Base-by-base conservation (phyloP, 2,113 vertebrate species). In the Seriola aureovittata region DNA sequence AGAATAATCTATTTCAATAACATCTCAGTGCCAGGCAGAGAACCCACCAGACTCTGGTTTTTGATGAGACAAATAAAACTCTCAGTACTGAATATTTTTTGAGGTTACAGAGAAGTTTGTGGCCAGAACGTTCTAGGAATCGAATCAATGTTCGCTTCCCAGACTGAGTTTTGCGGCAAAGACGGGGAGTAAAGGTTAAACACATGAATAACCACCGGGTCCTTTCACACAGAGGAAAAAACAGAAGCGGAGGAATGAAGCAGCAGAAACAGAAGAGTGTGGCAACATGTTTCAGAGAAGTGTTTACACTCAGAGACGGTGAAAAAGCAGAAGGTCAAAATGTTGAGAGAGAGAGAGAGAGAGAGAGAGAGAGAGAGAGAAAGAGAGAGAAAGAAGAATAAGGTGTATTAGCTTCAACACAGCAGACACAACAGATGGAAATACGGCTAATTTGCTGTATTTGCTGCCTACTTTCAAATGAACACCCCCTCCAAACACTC, bases 341-440 rank as follows among this genome's bases (percentile, higher is more conserved):
- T 2, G 67, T 17, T n/a, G 29, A 54, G 8, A 63, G n/a, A 29
- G 7, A 10, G 17, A 63, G 8, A 54, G 11, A 59, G 8, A 42
- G 8, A 42, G 8, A 42, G 8, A 42, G 40, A 42, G 1, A 44
- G 4, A 69, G 5, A 42, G 12, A 55, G 13, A 52, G 12, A 55
- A 9, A 52, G 8, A 70, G 7, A 50, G 19, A 73, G 38, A 64
- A 66, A 52, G 3, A 60, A 34, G 23, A 71, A 76, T 40, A 42
- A 34, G 29, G 42, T 70, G 44, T 52, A 34, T 70, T 71, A 11
- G 17, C 59, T 82, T 69, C 17, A 71, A 79, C 74, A 85, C 85
- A 90, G 67, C 80, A 36, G 42, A 79, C 74, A 85, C 85, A 90
- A 70, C 80, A 36, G 42, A 79, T 78, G 90, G 89, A 87, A 90